Conservation (phyloP, 2,797 vertebrate species). For the Ciconia nigra region DNA sequence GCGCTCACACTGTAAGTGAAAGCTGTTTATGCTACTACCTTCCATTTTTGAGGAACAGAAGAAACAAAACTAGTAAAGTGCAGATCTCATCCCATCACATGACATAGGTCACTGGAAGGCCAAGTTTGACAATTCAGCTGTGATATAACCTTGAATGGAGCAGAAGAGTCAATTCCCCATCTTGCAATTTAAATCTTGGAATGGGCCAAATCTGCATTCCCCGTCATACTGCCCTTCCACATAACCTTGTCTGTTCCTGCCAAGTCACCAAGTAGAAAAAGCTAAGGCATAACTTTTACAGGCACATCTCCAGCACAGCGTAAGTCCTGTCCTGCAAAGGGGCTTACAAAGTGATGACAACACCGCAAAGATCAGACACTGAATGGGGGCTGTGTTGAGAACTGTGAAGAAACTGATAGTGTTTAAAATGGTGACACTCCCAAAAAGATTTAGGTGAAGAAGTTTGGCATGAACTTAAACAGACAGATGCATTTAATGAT, state of each 20-base stretch:
- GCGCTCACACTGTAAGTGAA: not conserved
- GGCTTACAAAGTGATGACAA: not conserved
- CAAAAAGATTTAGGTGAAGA: slow-evolving; percentile 9
- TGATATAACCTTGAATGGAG: slow-evolving; percentile 3
- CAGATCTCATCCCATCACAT: not conserved
- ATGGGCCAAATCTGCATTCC: not conserved
- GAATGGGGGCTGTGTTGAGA: not conserved
- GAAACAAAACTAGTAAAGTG: not conserved
- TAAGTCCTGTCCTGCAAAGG: not conserved
- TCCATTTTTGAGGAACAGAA: not conserved
- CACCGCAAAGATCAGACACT: not conserved
- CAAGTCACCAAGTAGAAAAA: not conserved
- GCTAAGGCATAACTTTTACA: not conserved
- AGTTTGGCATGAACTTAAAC: not conserved
- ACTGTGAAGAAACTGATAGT: not conserved
- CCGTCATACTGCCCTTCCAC: not conserved
- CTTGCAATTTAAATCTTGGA: not conserved
- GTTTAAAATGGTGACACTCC: not conserved
- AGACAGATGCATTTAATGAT: not conserved
- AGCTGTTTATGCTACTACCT: not conserved
- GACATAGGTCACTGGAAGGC: slow-evolving; percentile 47
- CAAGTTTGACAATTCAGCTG: slow-evolving; percentile 37
- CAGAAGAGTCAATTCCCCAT: slow-evolving; percentile 1
- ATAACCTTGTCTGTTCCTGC: not conserved
- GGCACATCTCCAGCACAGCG: not conserved